A percentile compares a stretch with the other conserved stretches of the same genome.
Conservation (phyloP, 1,140 invertebrate species). For the Colletes gigas region DNA sequence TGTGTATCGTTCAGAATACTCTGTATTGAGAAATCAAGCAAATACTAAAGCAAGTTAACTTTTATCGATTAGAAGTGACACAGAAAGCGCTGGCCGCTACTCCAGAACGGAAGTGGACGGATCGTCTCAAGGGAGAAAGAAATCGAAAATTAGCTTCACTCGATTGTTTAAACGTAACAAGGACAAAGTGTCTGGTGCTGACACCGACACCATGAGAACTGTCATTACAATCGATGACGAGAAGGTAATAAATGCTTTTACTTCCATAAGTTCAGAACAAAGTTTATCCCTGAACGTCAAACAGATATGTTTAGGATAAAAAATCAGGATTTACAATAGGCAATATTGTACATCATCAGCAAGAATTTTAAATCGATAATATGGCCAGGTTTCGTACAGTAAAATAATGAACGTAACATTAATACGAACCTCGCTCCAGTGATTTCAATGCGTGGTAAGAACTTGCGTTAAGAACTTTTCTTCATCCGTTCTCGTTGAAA, state of each 20-base stretch:
- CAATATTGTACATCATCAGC: neutral
- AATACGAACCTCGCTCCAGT: too few species aligned
- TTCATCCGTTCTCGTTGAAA: too few species aligned
- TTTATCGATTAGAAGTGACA: conserved; percentile 76
- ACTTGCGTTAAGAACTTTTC: too few species aligned
- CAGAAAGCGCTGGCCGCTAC: conserved; percentile 79
- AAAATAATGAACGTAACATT: too few species aligned
- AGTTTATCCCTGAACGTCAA: too few species aligned
- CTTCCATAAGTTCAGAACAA: neutral
- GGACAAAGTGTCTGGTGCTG: conserved; percentile 78
- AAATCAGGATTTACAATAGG: too few species aligned
- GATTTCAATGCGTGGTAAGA: neutral
- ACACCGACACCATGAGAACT: conserved; percentile 79
- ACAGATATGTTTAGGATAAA: too few species aligned
- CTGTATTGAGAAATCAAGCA: neutral
- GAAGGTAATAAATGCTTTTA: conserved; percentile 66
- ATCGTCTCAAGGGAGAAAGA: conserved; percentile 62
- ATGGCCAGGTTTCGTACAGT: too few species aligned
- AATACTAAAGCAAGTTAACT: conserved; percentile 10
- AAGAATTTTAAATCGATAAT: neutral
- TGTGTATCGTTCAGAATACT: neutral
- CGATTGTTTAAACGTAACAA: conserved; percentile 78
- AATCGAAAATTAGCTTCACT: conserved; percentile 72
- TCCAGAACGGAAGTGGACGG: conserved; percentile 78
- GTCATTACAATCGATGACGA: conserved; percentile 78